A percentile compares a stretch with the other conserved stretches of the same genome.
These are phyloP conservation scores for Cheirogaleus major DNA, from an alignment of 2,797 vertebrate genomes.

Conservation along the genomic window DNA sequence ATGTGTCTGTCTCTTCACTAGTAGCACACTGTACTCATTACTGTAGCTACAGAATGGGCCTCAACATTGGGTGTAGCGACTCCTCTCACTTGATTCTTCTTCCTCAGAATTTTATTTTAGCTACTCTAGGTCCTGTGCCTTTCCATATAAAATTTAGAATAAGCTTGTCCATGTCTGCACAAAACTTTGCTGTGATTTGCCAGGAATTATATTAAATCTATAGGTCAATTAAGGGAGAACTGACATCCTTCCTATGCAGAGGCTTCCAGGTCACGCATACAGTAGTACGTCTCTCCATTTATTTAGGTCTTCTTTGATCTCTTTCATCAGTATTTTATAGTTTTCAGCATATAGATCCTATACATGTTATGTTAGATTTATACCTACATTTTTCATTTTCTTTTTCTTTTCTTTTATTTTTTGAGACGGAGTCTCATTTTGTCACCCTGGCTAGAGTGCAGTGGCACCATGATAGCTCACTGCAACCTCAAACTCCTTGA, in stretches of 20 bases:
- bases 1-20: not conserved
- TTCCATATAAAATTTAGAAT: not conserved
- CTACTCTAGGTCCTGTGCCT: not conserved
- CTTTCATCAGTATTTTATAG: too few species aligned
- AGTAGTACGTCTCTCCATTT: too few species aligned
- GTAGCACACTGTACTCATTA: not conserved
- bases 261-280: not conserved
- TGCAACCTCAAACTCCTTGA: too few species aligned
- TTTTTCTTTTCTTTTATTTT: not conserved
- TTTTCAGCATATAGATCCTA: not conserved
- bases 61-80: too few species aligned
- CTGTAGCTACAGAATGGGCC: not conserved
- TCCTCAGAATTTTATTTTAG: not conserved
- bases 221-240: not conserved
- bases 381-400: not conserved
- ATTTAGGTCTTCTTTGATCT: too few species aligned
- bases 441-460: too few species aligned
- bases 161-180: not conserved
- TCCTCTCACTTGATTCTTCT: not conserved
- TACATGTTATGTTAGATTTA: not conserved
- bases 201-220: too few species aligned
- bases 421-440: too few species aligned
- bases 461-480: too few species aligned
- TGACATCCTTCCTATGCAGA: not conserved
- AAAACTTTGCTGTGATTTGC: not conserved